phyloP scores from a whole-genome alignment of 2,113 vertebrate genomes.

The Naja naja region DNA sequence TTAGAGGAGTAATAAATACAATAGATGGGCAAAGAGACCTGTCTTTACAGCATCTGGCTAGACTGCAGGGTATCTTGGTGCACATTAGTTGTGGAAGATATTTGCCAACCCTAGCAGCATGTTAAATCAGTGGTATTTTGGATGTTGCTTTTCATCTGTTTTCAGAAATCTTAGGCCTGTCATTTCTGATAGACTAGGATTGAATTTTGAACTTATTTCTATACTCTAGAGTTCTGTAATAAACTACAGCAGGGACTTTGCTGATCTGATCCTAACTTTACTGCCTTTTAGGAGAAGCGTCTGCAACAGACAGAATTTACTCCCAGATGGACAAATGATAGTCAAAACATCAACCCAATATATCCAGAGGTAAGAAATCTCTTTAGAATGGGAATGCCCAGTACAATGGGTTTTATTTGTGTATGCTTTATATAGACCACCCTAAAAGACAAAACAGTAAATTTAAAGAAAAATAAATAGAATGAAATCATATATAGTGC shows the following conservation, averaged over 20 bases:
- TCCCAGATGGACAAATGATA: conserved; percentile 75
- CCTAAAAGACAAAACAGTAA: no score
- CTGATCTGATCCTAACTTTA: conserved; percentile 58
- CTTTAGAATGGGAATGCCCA: conserved; percentile 45
- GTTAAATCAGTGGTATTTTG: background rate
- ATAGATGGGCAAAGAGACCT: background rate
- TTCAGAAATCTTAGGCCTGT: background rate
- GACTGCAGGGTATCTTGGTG: background rate
- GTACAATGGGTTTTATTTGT: background rate
- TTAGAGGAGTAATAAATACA: background rate
- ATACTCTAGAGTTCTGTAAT: background rate
- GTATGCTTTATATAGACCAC: conserved; percentile 23
- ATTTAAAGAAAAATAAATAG: background rate
- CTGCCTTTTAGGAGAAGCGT: conserved; percentile 80
- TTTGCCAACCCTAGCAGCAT: background rate
- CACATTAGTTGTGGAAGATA: background rate
- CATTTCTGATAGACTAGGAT: conserved; percentile 27
- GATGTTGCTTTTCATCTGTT: background rate
- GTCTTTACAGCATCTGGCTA: background rate
- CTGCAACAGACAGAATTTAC: conserved; percentile 80
- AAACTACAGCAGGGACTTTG: conserved; percentile 34
- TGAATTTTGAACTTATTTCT: background rate
- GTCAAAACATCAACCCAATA: conserved; percentile 72
- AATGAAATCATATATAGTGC: background rate
- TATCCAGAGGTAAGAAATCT: conserved; percentile 76